Conservation (phyloP, 2,797 vertebrate genomes). For the Sebastes goodei region DNA sequence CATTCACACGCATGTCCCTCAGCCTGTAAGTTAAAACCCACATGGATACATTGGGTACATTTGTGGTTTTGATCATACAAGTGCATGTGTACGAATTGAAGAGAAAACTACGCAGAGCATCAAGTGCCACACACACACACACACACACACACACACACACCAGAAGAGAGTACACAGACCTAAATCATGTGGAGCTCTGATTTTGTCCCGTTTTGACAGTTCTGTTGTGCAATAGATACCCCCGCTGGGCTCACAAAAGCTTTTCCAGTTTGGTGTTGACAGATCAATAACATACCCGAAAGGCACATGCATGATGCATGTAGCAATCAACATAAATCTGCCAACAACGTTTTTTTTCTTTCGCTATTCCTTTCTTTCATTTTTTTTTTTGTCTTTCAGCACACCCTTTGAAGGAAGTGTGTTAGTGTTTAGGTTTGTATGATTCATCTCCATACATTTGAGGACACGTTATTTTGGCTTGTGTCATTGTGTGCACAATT, state of each 20-base stretch:
- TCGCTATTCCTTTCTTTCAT: neutral
- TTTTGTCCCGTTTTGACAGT: neutral
- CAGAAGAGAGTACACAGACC: neutral
- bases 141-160: neutral
- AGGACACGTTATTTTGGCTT: neutral
- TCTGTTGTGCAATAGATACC: neutral
- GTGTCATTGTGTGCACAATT: neutral
- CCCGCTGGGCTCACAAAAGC: neutral
- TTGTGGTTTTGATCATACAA: slow-evolving; percentile 1
- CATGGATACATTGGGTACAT: neutral
- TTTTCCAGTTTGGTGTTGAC: neutral
- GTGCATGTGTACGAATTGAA: neutral
- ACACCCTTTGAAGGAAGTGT: neutral
- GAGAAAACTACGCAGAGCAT: neutral
- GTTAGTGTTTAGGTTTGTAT: neutral
- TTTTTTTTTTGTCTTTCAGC: neutral
- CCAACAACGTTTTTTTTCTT: neutral
- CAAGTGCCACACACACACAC: neutral
- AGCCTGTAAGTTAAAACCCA: neutral
- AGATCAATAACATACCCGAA: neutral
- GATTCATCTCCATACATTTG: neutral
- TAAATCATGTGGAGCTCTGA: neutral
- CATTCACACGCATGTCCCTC: neutral
- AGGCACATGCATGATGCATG: neutral
- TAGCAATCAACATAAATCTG: neutral